A percentile compares a stretch with the other conserved stretches of the same genome.
phyloP scores from a whole-genome alignment of 2,888 invertebrate genomes.

The Philopedon plagiatum region DNA sequence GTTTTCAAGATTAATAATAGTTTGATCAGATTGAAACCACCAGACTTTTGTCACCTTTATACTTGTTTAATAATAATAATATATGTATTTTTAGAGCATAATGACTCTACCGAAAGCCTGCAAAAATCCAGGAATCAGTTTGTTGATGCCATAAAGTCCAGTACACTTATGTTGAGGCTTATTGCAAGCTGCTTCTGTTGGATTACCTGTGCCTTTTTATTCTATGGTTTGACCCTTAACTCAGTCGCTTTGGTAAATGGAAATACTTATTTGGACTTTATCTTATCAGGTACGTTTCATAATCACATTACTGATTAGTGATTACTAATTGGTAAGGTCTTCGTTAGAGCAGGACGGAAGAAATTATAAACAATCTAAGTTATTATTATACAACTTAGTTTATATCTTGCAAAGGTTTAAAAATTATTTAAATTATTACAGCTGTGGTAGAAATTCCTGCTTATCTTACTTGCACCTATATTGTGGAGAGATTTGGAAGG shows the following conservation, averaged over 20 bases:
- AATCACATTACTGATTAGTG: too few species aligned
- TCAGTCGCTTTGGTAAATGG: slow-evolving; percentile 80
- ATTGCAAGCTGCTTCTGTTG: slow-evolving; percentile 83
- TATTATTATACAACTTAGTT: too few species aligned
- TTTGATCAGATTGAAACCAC: too few species aligned
- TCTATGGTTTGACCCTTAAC: slow-evolving; percentile 85
- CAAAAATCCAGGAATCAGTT: slow-evolving; percentile 32
- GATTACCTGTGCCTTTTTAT: slow-evolving; percentile 84
- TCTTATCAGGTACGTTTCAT: slow-evolving; percentile 73
- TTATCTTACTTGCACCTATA: slow-evolving; percentile 75
- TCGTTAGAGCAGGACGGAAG: too few species aligned
- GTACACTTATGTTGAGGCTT: slow-evolving; percentile 71
- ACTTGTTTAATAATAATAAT: not conserved
- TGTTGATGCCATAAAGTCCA: slow-evolving; percentile 48
- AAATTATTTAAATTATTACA: slow-evolving; percentile 22
- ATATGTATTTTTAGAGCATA: slow-evolving; percentile 25
- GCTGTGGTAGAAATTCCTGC: slow-evolving; percentile 82
- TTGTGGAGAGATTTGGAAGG: slow-evolving; percentile 77
- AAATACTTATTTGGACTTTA: slow-evolving; percentile 84
- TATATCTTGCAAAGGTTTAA: not conserved
- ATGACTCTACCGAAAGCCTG: slow-evolving; percentile 24
- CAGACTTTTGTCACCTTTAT: too few species aligned
- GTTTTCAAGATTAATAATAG: too few species aligned
- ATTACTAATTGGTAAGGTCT: too few species aligned
- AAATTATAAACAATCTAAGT: too few species aligned